Evolutionary conservation across 2,797 vertebrate species (phyloP), one percentile per base, ranked within the genome.

Genomic region (Ataeniobius toweri): DNA sequence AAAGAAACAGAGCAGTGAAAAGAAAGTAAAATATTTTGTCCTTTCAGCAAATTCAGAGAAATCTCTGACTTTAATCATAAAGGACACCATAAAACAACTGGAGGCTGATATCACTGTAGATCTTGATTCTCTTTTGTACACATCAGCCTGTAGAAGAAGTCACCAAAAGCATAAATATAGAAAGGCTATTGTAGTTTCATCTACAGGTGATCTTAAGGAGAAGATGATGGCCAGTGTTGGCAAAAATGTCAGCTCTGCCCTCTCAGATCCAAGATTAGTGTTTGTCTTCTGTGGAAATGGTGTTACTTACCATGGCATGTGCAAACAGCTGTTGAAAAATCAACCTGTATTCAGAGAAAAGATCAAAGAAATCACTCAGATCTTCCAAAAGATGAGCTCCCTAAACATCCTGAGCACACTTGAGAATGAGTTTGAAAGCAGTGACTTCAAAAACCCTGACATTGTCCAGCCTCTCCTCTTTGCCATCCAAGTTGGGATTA

Each of bases 201-300:
- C 96, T 74, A 71, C 92, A 14, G 89, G 56, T 6, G 88, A 96
- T 70, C 86, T 98, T 55, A 91, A 93, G 80, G 92, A 95, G 80
- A 94, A 95, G 78, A 80, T 97, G 18, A 80, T 41, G 58, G 71
- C 61, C 0, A 78, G 86, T 51, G 46, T 50, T 0, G 89, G 76
- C 20, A 92, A 83, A 67, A 89, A 86, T 6, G n/a, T 88, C 6
- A 41, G 44, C 18, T 46, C 20, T 0, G 83, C 88, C 8, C 90
- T 82, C 70, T 79, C 20, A n/a, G 91, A 93, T 28, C 89, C 94
- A 8, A 92, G 89, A 68, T 81, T 97, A 78, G 94, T 97, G 48
- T 97, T 97, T 90, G 95, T 97, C 22, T 97, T 97, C 88, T 97
- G 96, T 83, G 96, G 96, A 76, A 97, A 97, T 0, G 97, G 96